Evolutionary conservation across 2,797 vertebrate genomes (phyloP), one percentile per base, ranked within the genome.

Genomic region (Gadopsis marmoratus): DNA sequence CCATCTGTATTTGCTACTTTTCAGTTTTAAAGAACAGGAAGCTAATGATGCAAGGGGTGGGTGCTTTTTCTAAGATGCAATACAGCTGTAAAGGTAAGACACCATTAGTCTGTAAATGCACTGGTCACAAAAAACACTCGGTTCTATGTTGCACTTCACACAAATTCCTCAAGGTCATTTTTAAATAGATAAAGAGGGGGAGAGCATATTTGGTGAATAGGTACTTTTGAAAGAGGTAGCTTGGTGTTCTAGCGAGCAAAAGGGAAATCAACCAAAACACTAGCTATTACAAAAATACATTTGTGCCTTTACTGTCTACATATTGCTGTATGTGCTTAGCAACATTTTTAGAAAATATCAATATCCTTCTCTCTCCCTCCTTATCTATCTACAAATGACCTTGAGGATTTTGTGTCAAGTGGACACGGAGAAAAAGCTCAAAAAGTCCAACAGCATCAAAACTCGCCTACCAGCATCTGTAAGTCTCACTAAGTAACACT

Each of bases 11-110:
- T 33, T 26, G 59, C 9, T 48, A 0, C 4, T 35, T 65, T 14
- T 61, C 14, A 12, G 31, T 56, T 45, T 12, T 3, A 17, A 53
- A 67, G 41, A 53, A n/a, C 16, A 29, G 64, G 56, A 74, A 74
- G 39, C 17, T n/a, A 9, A 3, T 54, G 29, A 60, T 9, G 21
- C 48, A 14, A 23, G 8, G 1, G 7, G 35, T 13, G 9, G 16
- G 13, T 23, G 12, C 3, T 41, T 55, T 21, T 19, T 47, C 37
- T 33, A 13, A 69, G 29, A 37, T 47, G 11, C 17, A 26, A 51
- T 43, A 39, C 17, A 62, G 31, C 21, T 39, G 41, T 67, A 78
- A 16, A 65, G 53, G 19, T 3, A 47, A 47, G 39, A 39, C 33
- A 33, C 37, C 7, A 41, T 37, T 39, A 41, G 47, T 7, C 21